Base-by-base conservation (phyloP, 2,797 vertebrate genomes). In the Peromyscus attwateri region DNA sequence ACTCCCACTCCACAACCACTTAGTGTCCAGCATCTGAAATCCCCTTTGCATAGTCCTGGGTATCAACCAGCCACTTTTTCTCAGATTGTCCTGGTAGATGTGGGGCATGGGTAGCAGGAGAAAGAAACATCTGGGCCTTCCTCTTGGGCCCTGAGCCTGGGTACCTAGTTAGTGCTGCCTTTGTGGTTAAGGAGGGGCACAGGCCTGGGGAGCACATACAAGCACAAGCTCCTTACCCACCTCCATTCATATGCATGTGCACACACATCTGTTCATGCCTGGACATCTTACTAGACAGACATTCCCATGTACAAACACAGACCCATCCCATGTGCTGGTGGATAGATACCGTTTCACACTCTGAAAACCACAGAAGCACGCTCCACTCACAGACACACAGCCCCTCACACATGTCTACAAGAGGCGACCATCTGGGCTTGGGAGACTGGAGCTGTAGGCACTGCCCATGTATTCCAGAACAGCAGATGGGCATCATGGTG, bases 351-450 rank as follows among this genome's bases (percentile, higher is more conserved):
- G 14, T 37, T 57, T 57, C 85, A 55, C 9, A 29, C n/a, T 13
- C n/a, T 70, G 19, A 87, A 11, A 34, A 16, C 82, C 64, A 70
- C 83, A 55, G 85, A 29, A 73, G 23, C 16, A 21, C n/a, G 8
- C 52, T 19, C 52, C 6, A 34, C 70, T 75, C 52, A 52, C 82
- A 73, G 68, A 75, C 16, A 31, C n/a, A 40, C 21, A 25, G 52
- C n/a, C 27, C 70, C 25, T 60, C 70, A 31, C 70, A 60, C 27
- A 31, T 43, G 25, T 4, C 62, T 71, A 27, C 46, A 27, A 27
- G 46, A 62, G 60, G 46, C 37, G 77, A 34, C 95, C 97, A 97
- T 97, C 95, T 96, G 97, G 91, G 94, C 75, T 37, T 17, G 64
- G 57, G 60, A 92, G 85, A 82, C 37, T 0, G 14, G 87, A 77